A percentile compares a stretch with the other conserved stretches of the same genome.
phyloP scores from a whole-genome alignment of 92 coral and sea anemone species.

The Epizoanthus scotinus region DNA sequence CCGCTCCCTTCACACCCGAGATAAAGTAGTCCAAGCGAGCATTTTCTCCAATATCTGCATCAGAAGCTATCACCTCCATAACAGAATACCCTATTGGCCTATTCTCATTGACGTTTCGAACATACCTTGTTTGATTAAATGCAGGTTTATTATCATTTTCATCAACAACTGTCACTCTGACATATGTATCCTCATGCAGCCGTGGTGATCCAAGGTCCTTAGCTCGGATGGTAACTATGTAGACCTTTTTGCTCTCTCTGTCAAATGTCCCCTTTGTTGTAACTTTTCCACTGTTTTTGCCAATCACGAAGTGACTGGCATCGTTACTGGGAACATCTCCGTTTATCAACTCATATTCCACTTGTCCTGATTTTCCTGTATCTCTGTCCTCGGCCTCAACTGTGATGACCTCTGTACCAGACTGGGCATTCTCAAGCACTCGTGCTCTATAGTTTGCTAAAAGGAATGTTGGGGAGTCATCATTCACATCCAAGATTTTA shows the following conservation, averaged over 20 bases:
- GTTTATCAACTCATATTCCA: slow-evolving; percentile 42
- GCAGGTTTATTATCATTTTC: slow-evolving; percentile 81
- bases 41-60: slow-evolving; percentile 85
- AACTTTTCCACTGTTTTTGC: slow-evolving; percentile 48
- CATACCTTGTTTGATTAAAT: slow-evolving; percentile 56
- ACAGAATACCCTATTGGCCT: slow-evolving; percentile 61
- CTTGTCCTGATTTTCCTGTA: slow-evolving; percentile 53
- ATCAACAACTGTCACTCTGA: slow-evolving; percentile 73
- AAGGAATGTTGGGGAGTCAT: slow-evolving; percentile 85
- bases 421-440: slow-evolving; percentile 76
- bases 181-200: slow-evolving; percentile 42
- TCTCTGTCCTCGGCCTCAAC: slow-evolving; percentile 89
- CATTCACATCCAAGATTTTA: slow-evolving; percentile 71
- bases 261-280: slow-evolving; percentile 57
- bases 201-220: slow-evolving; percentile 63
- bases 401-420: slow-evolving; percentile 61
- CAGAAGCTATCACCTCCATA: slow-evolving; percentile 60
- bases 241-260: slow-evolving; percentile 62
- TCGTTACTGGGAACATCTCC: background rate
- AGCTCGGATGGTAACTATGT: slow-evolving; percentile 53
- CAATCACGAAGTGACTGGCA: slow-evolving; percentile 40
- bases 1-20: slow-evolving; percentile 73
- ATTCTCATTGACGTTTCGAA: slow-evolving; percentile 67
- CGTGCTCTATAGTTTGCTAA: slow-evolving; percentile 80
- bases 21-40: slow-evolving; percentile 82